Percentiles rank a stretch among this genome's conserved stretches.
These are phyloP conservation scores for Thecocarcelia acutangulata DNA, from an alignment of 2,888 invertebrate species.

Conservation along the genomic window DNA sequence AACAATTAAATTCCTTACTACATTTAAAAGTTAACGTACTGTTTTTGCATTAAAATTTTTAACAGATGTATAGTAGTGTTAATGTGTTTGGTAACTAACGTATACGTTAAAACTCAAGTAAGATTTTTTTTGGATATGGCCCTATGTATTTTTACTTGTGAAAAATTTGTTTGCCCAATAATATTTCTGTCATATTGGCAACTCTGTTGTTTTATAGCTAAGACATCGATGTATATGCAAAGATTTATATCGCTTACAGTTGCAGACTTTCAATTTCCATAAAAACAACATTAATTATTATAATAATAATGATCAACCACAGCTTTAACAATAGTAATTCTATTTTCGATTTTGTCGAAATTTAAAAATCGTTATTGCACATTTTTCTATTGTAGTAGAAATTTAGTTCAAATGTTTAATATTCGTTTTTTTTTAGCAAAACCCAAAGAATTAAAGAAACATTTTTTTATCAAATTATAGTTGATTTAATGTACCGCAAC, in stretches of 20 bases:
- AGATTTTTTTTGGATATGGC: too few species aligned
- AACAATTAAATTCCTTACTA: too few species aligned
- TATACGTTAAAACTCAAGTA: too few species aligned
- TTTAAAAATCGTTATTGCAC: constrained; percentile 33
- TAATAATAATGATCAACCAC: constrained; percentile 8
- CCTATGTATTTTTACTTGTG: too few species aligned
- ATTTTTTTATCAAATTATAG: constrained; percentile 61
- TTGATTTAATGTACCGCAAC: constrained; percentile 69
- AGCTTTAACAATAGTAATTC: constrained; percentile 1
- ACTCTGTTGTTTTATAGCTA: not conserved
- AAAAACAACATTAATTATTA: constrained; percentile 15
- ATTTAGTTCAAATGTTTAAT: constrained; percentile 28
- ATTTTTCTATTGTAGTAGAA: constrained; percentile 5
- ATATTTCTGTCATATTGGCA: too few species aligned
- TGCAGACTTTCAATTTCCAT: constrained; percentile 13
- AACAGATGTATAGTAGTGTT: too few species aligned
- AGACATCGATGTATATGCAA: constrained; percentile 19
- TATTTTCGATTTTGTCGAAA: constrained; percentile 4
- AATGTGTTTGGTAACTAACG: too few species aligned
- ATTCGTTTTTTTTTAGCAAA: not conserved
- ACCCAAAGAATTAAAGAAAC: constrained; percentile 17
- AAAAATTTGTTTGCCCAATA: too few species aligned
- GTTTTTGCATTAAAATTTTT: too few species aligned
- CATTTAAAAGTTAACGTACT: too few species aligned
- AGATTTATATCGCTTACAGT: constrained; percentile 12